Percentiles rank a stretch among this genome's conserved stretches.
phyloP scores from a whole-genome alignment of 2,797 vertebrate genomes.

The Muraenolepis orangiensis region DNA sequence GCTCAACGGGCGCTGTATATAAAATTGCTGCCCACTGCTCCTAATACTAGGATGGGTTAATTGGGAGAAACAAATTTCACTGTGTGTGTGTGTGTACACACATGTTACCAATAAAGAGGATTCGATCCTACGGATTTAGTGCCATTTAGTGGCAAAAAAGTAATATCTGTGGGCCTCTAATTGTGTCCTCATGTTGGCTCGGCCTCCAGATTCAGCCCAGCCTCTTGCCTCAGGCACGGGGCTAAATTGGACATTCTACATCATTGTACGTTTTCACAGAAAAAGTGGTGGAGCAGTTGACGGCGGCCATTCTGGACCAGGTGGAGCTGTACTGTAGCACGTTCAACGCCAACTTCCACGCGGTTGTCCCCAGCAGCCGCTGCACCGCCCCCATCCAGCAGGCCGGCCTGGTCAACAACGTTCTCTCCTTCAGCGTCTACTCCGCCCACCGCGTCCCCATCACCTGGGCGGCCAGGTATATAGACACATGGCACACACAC shows the following conservation, averaged over 20 bases:
- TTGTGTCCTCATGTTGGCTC: no score
- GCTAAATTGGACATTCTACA: not conserved
- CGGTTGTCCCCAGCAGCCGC: conserved; percentile 65
- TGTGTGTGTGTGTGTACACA: no score
- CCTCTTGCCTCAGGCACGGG: no score
- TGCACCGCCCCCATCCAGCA: conserved; percentile 74
- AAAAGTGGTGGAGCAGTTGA: conserved; percentile 86
- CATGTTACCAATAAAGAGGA: no score
- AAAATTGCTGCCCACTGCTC: no score
- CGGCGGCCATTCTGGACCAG: conserved; percentile 86
- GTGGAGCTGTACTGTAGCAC: conserved; percentile 93
- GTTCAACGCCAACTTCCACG: conserved; percentile 94
- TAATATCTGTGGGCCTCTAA: no score
- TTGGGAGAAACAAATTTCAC: no score
- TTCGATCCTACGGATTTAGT: no score
- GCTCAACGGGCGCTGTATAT: no score
- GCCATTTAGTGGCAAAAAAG: no score
- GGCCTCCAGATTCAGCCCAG: no score
- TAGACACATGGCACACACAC: conserved; percentile 1
- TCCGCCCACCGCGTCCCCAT: conserved; percentile 92
- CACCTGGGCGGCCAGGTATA: conserved; percentile 90
- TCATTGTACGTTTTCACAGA: conserved; percentile 63
- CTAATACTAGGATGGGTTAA: no score
- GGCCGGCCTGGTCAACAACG: conserved; percentile 79
- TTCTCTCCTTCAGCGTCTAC: conserved; percentile 85